Percentiles rank a stretch among this genome's conserved stretches.
These are phyloP conservation scores for Sciurus vulgaris DNA, from an alignment of 2,797 vertebrate species.

Conservation along the genomic window DNA sequence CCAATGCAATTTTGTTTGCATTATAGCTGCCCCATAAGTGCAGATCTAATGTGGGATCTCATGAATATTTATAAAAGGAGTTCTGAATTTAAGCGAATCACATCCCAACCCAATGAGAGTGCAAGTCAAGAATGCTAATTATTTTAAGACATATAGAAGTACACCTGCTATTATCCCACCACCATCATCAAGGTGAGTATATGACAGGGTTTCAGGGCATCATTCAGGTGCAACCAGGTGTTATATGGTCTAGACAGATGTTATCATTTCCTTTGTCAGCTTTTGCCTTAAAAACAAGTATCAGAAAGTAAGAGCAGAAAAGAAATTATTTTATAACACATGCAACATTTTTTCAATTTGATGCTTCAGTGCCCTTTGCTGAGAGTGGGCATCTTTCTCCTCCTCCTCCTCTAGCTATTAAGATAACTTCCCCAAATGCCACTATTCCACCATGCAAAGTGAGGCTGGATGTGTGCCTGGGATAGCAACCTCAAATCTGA, in stretches of 20 bases:
- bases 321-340: neutral
- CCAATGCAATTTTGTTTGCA: neutral
- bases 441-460: neutral
- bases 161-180: accelerated
- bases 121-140: neutral
- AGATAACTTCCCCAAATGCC: neutral
- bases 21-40: neutral
- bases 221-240: neutral
- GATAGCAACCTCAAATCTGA: neutral
- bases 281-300: neutral
- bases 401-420: neutral
- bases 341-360: neutral
- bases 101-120: neutral
- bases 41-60: neutral
- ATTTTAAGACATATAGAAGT: neutral
- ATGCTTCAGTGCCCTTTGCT: neutral
- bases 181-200: neutral
- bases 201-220: neutral
- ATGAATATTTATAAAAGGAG: neutral
- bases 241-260: neutral
- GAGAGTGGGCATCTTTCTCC: neutral
- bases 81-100: neutral
- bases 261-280: neutral
- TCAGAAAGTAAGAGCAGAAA: neutral
- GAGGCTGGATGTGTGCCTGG: neutral